These are phyloP conservation scores for Diachrysia chrysitis DNA, from an alignment of 2,888 invertebrate genomes.

Conservation along the genomic window DNA sequence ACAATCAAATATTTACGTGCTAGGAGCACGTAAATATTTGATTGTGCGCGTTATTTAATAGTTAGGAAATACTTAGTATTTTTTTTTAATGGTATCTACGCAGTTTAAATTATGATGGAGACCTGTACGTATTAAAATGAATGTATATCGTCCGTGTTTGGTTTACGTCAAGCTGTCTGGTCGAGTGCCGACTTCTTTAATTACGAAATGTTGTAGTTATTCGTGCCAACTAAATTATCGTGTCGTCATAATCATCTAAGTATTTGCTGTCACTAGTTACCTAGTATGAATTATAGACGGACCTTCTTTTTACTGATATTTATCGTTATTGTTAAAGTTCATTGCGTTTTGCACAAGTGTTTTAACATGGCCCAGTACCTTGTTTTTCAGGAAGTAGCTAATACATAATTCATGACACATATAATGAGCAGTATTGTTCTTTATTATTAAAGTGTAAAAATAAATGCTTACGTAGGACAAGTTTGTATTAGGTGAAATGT, in stretches of 20 bases:
- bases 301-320: conserved; percentile 57
- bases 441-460: conserved; percentile 34
- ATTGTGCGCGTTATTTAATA: conserved; percentile 21
- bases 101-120: conserved; percentile 26
- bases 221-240: conserved; percentile 52
- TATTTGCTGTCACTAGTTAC: conserved; percentile 56
- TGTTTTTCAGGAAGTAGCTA: conserved; percentile 49
- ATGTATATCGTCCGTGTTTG: conserved; percentile 40
- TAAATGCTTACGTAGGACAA: neutral
- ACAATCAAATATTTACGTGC: too few species aligned
- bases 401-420: conserved; percentile 28
- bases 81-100: conserved; percentile 18
- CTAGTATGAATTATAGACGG: conserved; percentile 17
- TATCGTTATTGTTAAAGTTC: conserved; percentile 62
- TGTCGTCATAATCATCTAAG: conserved; percentile 52
- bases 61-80: too few species aligned
- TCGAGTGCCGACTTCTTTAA: conserved; percentile 31
- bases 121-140: conserved; percentile 38
- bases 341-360: conserved; percentile 60
- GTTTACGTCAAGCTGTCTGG: conserved; percentile 39
- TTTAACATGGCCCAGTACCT: conserved; percentile 57
- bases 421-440: conserved; percentile 29
- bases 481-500: conserved; percentile 17
- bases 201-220: conserved; percentile 51
- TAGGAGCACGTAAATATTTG: conserved; percentile 19